These are phyloP conservation scores for Clepsis dumicolana DNA, from an alignment of 2,888 invertebrate species.

Conservation along the genomic window DNA sequence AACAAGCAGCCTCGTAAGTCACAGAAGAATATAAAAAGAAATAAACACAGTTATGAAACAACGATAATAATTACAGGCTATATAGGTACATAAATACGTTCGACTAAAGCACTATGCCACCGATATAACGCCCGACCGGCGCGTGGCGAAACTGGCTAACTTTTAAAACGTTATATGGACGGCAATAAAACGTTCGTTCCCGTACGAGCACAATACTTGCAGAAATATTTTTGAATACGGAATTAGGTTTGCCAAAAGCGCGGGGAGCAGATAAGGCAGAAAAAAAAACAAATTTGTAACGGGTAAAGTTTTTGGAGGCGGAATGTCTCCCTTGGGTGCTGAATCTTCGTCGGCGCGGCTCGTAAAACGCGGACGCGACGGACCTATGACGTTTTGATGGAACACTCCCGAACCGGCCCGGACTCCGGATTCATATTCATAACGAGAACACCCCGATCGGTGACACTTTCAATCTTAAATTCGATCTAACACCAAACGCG, in stretches of 20 bases:
- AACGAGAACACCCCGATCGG: conserved; percentile 73
- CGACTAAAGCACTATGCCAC: conserved; percentile 62
- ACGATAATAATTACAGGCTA: conserved; percentile 76
- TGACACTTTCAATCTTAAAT: conserved; percentile 68
- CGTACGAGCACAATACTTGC: conserved; percentile 85
- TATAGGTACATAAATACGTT: conserved; percentile 65
- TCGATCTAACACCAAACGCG: conserved; percentile 56
- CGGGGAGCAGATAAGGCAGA: conserved; percentile 85
- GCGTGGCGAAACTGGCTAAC: conserved; percentile 79
- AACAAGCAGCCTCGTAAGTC: conserved; percentile 38
- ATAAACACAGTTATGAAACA: conserved; percentile 74
- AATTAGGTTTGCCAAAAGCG: conserved; percentile 86
- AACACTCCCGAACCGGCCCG: conserved; percentile 81
- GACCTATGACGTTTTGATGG: conserved; percentile 86
- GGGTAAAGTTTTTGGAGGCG: conserved; percentile 86
- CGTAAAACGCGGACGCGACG: conserved; percentile 86
- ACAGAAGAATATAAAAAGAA: conserved; percentile 61
- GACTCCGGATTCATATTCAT: conserved; percentile 84
- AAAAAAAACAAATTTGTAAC: conserved; percentile 87
- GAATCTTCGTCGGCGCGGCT: conserved; percentile 85
- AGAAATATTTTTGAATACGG: conserved; percentile 87
- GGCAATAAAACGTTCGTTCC: conserved; percentile 83
- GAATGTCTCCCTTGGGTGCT: conserved; percentile 86
- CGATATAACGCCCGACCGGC: conserved; percentile 61
- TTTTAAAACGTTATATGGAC: conserved; percentile 86